Base-by-base conservation (phyloP, 2,888 invertebrate species). In the Eupithecia pulchellata region DNA sequence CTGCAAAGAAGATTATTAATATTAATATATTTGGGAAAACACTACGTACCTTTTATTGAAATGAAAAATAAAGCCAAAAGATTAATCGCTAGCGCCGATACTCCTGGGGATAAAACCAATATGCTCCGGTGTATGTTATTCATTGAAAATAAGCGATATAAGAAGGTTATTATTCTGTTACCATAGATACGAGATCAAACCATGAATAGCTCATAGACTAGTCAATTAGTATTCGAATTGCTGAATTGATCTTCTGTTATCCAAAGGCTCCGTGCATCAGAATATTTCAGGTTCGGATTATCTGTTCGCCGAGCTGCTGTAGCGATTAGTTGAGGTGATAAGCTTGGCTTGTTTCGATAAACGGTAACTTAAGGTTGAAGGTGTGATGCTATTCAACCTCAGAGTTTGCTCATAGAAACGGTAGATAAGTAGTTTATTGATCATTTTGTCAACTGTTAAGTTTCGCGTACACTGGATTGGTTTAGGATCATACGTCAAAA, bases 71-170 rank as follows among this genome's bases (percentile, higher is more conserved):
- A 20, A n/a, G 42, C 2, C 6, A 8, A n/a, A 30, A 29, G 68
- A 55, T 64, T 64, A 69, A 68, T 69, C 65, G 61, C 36, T 64
- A 32, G 42, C 58, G 57, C 63, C 62, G 29, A 58, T 27, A 66
- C 42, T 75, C 75, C 70, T 17, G 75, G 66, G 76, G 39, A 47
- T 68, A 25, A 67, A 73, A 75, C 71, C 70, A 75, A 76, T 75
- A 73, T 58, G 64, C 69, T 55, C 4, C 60, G 1, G 30, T 13
- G 25, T 71, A 69, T 65, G 67, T 75, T 75, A 69, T 73, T 69
- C 64, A 73, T 73, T 67, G 69, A 67, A 72, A 55, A n/a, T 58
- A 66, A 57, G 17, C 52, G 30, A 25, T 66, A 63, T 66, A 13
- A 32, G 32, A 39, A 17, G 64, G 60, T 60, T 32, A 63, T 42